These are phyloP conservation scores for Fregata magnificens DNA, from an alignment of 2,113 vertebrate genomes.

Conservation along the genomic window DNA sequence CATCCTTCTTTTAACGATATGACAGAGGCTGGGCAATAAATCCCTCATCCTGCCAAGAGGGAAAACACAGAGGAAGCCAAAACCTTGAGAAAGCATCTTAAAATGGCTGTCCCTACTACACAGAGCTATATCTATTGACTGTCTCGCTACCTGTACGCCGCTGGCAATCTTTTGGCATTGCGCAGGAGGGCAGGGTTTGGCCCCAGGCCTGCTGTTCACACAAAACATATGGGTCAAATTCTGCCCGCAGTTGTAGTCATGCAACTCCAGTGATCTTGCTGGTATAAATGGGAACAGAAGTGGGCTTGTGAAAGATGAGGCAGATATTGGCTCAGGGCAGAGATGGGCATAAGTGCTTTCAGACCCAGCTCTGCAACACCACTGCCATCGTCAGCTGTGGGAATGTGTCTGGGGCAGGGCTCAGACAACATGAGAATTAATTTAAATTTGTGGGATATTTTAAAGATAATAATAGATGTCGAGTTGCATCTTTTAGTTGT, in stretches of 20 bases:
- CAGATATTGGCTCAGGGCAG: background rate
- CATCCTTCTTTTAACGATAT: accelerated
- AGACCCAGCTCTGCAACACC: accelerated
- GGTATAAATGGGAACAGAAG: background rate
- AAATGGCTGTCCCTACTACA: accelerated
- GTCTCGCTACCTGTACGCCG: accelerated
- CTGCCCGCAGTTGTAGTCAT: background rate
- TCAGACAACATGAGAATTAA: background rate
- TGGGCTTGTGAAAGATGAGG: background rate
- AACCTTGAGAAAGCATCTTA: background rate
- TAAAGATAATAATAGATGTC: slow-evolving; percentile 22
- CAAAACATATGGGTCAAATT: accelerated
- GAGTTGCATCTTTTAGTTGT: slow-evolving; percentile 27
- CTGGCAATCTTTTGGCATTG: background rate
- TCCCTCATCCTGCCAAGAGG: background rate
- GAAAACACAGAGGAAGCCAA: background rate
- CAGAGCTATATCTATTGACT: accelerated
- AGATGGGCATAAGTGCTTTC: background rate
- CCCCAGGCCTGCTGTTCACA: accelerated
- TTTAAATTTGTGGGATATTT: background rate
- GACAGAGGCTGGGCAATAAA: background rate
- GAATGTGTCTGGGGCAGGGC: background rate
- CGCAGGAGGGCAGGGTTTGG: background rate
- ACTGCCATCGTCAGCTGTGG: background rate
- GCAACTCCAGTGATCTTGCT: background rate